Percentiles rank a stretch among this genome's conserved stretches.
Conservation (phyloP, 2,113 vertebrate genomes). For the Lynx canadensis region DNA sequence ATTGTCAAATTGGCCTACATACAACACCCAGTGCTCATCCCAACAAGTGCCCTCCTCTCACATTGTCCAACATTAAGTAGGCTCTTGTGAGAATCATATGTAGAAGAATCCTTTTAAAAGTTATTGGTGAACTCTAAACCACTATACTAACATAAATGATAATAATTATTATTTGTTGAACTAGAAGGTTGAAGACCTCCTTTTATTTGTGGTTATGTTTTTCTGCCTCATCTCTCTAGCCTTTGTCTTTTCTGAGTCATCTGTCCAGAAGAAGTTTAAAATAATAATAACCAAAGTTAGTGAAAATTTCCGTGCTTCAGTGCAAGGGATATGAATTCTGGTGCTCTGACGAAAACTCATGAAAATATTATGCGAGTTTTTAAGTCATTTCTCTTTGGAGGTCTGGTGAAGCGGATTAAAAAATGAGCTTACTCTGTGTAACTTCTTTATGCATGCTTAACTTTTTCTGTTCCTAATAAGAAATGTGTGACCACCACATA, state of each 20-base stretch:
- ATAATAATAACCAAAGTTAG: not conserved
- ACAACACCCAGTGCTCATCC: too few relatives aligned
- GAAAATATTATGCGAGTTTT: not conserved
- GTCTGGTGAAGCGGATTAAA: not conserved
- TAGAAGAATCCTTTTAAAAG: not conserved
- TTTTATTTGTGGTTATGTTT: conserved; percentile 16
- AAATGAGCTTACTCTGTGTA: not conserved
- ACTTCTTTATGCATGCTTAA: not conserved
- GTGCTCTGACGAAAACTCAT: not conserved
- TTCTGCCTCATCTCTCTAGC: not conserved
- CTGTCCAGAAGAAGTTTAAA: conserved; percentile 19
- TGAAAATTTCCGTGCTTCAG: not conserved
- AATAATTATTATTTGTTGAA: conserved; percentile 21
- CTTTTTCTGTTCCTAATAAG: not conserved
- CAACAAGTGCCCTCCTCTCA: too few relatives aligned
- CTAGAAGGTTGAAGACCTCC: conserved; percentile 7
- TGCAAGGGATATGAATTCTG: not conserved
- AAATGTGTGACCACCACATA: not conserved
- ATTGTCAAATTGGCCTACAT: too few relatives aligned
- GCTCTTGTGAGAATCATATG: not conserved
- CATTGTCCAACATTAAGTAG: not conserved
- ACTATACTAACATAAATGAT: not conserved
- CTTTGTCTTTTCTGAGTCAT: not conserved
- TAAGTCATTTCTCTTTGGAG: not conserved
- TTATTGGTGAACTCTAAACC: not conserved